Evolutionary conservation across 2,113 vertebrate genomes (phyloP).

Genomic region (Synchiropus splendidus): DNA sequence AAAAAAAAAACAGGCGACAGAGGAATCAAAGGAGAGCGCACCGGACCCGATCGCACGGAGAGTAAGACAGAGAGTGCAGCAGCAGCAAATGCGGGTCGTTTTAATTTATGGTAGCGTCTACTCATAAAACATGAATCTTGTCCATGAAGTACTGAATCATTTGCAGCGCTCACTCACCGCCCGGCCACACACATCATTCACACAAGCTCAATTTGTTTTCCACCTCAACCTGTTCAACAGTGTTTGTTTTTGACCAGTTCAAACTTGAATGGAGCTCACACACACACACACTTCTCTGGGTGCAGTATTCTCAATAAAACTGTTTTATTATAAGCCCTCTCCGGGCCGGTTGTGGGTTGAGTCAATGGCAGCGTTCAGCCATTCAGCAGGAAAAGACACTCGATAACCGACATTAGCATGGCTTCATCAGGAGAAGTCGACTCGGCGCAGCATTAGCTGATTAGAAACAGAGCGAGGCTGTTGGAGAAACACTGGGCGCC

Average conservation of each 20-base stretch:
- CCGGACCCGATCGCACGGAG: too few species aligned
- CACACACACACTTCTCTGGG: slow-evolving; percentile 12
- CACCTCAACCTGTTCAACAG: too few species aligned
- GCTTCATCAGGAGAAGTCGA: slow-evolving; percentile 36
- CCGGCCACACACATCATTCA: slow-evolving; percentile 6
- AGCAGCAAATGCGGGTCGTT: slow-evolving; percentile 28
- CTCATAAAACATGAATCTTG: slow-evolving; percentile 64
- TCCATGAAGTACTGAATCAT: slow-evolving; percentile 55
- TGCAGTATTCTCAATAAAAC: slow-evolving; percentile 34
- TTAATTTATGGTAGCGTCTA: slow-evolving; percentile 47
- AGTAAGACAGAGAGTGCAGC: slow-evolving; percentile 7
- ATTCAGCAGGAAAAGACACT: too few species aligned
- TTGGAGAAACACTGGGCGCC: slow-evolving; percentile 3
- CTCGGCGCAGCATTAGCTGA: slow-evolving; percentile 52
- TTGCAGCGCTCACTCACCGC: slow-evolving; percentile 25
- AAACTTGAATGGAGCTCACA: slow-evolving; percentile 1
- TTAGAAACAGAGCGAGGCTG: slow-evolving; percentile 36
- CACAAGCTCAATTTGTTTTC: slow-evolving; percentile 2
- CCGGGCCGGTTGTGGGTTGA: slow-evolving; percentile 23
- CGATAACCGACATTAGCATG: slow-evolving; percentile 25
- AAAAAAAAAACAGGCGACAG: slow-evolving; percentile 1
- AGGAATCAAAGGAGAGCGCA: neutral
- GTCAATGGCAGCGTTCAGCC: slow-evolving; percentile 45
- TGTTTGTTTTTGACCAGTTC: too few species aligned
- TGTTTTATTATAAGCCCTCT: slow-evolving; percentile 30